These are phyloP conservation scores for Cylloceria caligata DNA, from an alignment of 2,888 invertebrate species.

Conservation along the genomic window DNA sequence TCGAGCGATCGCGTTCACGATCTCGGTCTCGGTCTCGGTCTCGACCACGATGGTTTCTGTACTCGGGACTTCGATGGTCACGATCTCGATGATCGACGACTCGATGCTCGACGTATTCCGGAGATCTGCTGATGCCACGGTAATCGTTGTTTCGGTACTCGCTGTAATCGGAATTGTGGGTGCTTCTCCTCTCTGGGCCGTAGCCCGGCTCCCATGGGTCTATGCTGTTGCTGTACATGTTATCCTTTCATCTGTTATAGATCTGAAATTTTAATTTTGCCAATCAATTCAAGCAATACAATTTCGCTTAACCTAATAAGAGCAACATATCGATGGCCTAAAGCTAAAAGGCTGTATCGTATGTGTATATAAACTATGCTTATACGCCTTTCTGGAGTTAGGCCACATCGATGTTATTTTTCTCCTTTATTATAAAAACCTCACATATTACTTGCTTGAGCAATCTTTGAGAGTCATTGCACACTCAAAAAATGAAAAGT, in stretches of 20 bases:
- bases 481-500: too few species aligned
- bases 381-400: too few species aligned
- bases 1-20: conserved; percentile 73
- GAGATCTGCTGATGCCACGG: conserved; percentile 77
- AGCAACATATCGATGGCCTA: too few species aligned
- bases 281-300: neutral
- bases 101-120: conserved; percentile 78
- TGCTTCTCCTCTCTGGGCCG: conserved; percentile 78
- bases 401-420: too few species aligned
- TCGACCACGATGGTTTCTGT: conserved; percentile 77
- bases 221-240: conserved; percentile 76
- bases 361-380: too few species aligned
- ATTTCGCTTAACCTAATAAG: too few species aligned
- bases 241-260: neutral
- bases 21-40: conserved; percentile 70
- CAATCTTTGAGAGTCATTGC: too few species aligned
- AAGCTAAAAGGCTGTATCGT: too few species aligned
- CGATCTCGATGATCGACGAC: conserved; percentile 77
- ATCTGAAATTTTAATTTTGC: neutral
- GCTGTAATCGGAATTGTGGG: conserved; percentile 75
- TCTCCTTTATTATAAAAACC: too few species aligned
- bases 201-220: conserved; percentile 84
- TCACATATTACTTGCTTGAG: too few species aligned
- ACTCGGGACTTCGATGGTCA: conserved; percentile 81
- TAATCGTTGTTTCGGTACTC: conserved; percentile 79